Conservation (phyloP, 1,140 invertebrate genomes). For the Orius insidiosus region DNA sequence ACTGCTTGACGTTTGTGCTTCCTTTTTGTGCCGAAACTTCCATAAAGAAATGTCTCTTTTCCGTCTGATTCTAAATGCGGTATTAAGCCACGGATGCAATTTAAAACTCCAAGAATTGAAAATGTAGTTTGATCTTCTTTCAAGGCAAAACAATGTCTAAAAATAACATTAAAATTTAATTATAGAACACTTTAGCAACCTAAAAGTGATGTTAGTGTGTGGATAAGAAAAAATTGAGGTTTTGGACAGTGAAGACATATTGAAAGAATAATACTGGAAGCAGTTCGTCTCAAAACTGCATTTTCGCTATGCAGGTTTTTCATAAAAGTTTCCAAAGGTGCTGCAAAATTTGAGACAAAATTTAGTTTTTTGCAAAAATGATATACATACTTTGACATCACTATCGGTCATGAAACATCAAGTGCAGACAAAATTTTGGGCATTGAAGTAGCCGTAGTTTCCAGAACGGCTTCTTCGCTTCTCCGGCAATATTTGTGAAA, state of each 20-base stretch:
- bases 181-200: conserved; percentile 16
- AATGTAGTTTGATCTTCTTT: conserved; percentile 29
- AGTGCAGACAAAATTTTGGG: conserved; percentile 48
- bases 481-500: conserved; percentile 44
- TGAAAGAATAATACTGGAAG: conserved; percentile 41
- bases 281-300: conserved; percentile 40
- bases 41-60: conserved; percentile 22
- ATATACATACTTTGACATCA: conserved; percentile 45
- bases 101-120: conserved; percentile 44
- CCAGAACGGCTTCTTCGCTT: conserved; percentile 52
- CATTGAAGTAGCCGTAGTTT: conserved; percentile 48
- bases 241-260: conserved; percentile 45
- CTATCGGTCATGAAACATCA: conserved; percentile 56
- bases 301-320: conserved; percentile 40
- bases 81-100: conserved; percentile 41
- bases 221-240: conserved; percentile 38
- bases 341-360: conserved; percentile 27
- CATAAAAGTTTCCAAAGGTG: conserved; percentile 41
- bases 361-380: background rate
- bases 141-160: conserved; percentile 33
- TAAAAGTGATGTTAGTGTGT: conserved; percentile 34
- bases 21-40: conserved; percentile 26
- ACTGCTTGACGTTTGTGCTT: conserved; percentile 8
- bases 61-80: conserved; percentile 29
- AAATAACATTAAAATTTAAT: conserved; percentile 21